These are phyloP conservation scores for Neocrepidodera transversa DNA, from an alignment of 2,888 invertebrate genomes.

Conservation along the genomic window DNA sequence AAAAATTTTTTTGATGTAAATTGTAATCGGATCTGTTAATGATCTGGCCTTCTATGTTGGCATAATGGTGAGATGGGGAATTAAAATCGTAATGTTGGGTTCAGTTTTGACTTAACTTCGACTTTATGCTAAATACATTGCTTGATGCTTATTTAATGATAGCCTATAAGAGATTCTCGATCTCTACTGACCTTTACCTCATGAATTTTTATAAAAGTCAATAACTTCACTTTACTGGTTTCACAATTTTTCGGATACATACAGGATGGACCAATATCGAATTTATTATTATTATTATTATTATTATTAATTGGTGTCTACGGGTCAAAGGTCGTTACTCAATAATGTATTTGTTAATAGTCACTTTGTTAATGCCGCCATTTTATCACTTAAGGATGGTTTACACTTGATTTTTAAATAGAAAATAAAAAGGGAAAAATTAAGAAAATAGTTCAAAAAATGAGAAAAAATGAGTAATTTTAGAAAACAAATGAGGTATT, in stretches of 20 bases:
- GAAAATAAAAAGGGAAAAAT: no score
- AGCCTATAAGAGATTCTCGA: neutral
- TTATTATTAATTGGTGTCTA: no score
- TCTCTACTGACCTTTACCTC: constrained; percentile 15
- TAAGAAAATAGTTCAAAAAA: no score
- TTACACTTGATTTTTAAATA: no score
- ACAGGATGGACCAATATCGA: neutral
- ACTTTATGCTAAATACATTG: neutral
- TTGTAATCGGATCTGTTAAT: neutral
- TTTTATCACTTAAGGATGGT: neutral
- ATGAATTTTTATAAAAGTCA: constrained; percentile 14
- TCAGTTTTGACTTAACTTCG: neutral
- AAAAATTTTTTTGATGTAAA: neutral
- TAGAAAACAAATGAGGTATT: no score
- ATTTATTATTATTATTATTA: no score
- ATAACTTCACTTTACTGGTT: neutral
- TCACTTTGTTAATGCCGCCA: constrained; percentile 25
- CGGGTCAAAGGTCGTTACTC: constrained; percentile 32
- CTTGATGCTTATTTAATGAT: constrained; percentile 20
- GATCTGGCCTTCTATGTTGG: neutral
- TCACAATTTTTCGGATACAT: neutral
- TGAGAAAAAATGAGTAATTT: no score
- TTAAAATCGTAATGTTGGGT: neutral
- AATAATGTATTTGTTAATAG: constrained; percentile 32
- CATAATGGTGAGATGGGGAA: neutral